These are phyloP conservation scores for Cataglyphis rosenhaueri DNA, from an alignment of 2,888 invertebrate species.

Conservation along the genomic window DNA sequence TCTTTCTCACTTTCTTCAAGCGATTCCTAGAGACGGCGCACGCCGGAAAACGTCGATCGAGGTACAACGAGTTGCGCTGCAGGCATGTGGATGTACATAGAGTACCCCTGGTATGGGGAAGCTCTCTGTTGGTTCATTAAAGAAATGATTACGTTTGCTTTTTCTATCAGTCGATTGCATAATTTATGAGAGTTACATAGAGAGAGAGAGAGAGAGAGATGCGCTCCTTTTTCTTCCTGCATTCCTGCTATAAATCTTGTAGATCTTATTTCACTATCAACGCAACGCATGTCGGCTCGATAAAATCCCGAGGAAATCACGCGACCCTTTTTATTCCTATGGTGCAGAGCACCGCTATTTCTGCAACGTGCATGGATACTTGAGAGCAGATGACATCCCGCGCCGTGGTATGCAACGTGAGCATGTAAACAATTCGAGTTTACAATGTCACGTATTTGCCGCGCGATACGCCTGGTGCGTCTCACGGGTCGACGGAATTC, in stretches of 20 bases:
- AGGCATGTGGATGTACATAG: not conserved
- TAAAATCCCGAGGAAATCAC: not conserved
- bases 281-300: not conserved
- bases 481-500: slow-evolving; percentile 33
- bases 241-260: not conserved
- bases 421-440: slow-evolving; percentile 67
- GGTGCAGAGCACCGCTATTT: slow-evolving; percentile 35
- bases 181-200: not conserved
- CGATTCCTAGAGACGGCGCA: slow-evolving; percentile 5
- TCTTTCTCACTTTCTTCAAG: slow-evolving; percentile 6
- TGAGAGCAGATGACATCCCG: slow-evolving; percentile 24
- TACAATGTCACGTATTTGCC: slow-evolving; percentile 58
- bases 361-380: slow-evolving; percentile 48
- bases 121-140: slow-evolving; percentile 13
- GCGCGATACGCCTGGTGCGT: slow-evolving; percentile 38
- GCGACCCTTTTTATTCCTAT: not conserved
- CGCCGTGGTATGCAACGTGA: slow-evolving; percentile 48
- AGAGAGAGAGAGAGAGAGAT: not conserved
- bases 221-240: not conserved
- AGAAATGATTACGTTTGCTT: slow-evolving; percentile 12
- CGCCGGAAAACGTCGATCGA: slow-evolving; percentile 34
- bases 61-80: not conserved
- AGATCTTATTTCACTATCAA: not conserved
- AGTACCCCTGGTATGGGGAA: not conserved
- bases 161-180: slow-evolving; percentile 8